Conservation (phyloP, 2,113 vertebrate species). For the Ochotona princeps region DNA sequence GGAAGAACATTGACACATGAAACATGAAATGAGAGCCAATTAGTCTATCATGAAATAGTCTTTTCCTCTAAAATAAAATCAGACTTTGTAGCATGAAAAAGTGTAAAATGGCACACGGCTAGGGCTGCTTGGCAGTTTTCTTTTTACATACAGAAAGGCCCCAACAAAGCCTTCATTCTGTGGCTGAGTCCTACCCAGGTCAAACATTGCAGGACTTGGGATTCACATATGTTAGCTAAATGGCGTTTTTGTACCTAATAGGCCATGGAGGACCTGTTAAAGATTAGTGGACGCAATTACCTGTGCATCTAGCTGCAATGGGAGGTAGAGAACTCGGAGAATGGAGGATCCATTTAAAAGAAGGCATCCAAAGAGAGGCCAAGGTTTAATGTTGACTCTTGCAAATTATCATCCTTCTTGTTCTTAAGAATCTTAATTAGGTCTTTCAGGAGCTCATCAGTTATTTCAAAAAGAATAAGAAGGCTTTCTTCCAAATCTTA, state of each 20-base stretch:
- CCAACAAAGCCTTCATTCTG: not conserved
- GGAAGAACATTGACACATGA: not conserved
- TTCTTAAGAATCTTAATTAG: constrained; percentile 35
- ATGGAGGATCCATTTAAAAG: not conserved
- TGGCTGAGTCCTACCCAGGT: not conserved
- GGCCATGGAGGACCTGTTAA: not conserved
- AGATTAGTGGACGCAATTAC: not conserved
- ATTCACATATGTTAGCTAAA: not conserved
- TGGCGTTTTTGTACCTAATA: constrained; percentile 17
- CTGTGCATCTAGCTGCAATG: not conserved
- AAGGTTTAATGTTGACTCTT: not conserved
- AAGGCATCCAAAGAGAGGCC: not conserved
- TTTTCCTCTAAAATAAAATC: not conserved
- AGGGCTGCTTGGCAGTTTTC: constrained; percentile 29
- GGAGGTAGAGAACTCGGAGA: not conserved
- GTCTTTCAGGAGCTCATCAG: constrained; percentile 31
- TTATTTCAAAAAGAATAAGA: constrained; percentile 43
- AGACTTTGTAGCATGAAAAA: constrained; percentile 7
- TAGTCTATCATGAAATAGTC: constrained; percentile 13
- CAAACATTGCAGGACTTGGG: not conserved
- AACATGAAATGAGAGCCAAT: constrained; percentile 39
- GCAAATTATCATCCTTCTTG: not conserved
- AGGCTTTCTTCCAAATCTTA: not conserved
- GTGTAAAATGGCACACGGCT: not conserved
- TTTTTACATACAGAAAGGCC: not conserved